Base-by-base conservation (phyloP, 2,797 vertebrate genomes). In the Orientallactaga sibirica region DNA sequence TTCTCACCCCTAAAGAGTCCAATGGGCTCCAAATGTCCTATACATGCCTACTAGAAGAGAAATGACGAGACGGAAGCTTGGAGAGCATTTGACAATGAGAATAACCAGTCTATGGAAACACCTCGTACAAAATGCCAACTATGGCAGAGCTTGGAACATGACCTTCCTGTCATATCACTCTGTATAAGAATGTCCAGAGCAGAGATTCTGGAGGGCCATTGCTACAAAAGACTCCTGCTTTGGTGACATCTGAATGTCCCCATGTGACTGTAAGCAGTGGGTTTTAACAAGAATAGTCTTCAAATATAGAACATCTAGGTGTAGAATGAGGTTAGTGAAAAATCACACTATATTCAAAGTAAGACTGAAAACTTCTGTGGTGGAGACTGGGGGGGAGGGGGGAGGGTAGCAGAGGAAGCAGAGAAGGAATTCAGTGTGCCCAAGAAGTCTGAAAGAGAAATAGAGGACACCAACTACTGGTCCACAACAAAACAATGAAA, bases 1-100 rank as follows among this genome's bases (percentile, higher is more conserved):
- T 77, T 77, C 24, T 93, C 74, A 92, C 18, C 22, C 22, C 15
- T 7, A 71, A 88, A 93, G 52, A 87, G 24, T 92, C 43, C 24
- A 86, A 27, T 75, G 37, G 18, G 5, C n/a, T 74, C 12, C 18
- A 67, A n/a, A 9, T 43, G 20, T 14, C 37, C 67, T 79, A 12
- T n/a, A 15, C n/a, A 58, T 33, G 18, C 18, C 67, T 88, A 2
- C 4, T 33, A 2, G 27, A 86, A 85, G 41, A 27, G 29, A 84
- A 94, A 80, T 71, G 5, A 90, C 70, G 43, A 91, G 43, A 37
- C 9, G 55, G 64, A 80, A 10, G 41, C 9, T 81, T 83, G 25
- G 43, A 76, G 62, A 68, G 61, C 71, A 4, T 64, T 27, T 73
- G 52, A 58, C 1, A 74, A 74, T 0, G 29, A 82, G 24, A 85